These are phyloP conservation scores for Epizoanthus scotinus DNA, from an alignment of 92 coral and sea anemone species.

Conservation along the genomic window DNA sequence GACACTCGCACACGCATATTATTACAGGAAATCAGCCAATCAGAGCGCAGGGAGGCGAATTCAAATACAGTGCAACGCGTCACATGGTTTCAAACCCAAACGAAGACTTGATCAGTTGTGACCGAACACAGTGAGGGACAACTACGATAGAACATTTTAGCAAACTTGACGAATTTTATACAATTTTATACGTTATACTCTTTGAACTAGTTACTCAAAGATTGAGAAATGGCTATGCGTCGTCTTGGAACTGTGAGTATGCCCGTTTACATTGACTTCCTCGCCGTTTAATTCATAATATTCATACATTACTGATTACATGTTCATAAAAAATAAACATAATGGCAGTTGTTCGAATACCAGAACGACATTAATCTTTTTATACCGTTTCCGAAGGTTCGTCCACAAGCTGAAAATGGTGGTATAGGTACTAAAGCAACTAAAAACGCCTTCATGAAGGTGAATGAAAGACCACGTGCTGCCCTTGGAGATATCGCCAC, in stretches of 20 bases:
- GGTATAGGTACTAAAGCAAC: conserved; percentile 52
- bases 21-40: conserved; percentile 66
- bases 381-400: conserved; percentile 51
- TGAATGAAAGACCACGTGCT: conserved; percentile 72
- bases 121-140: not conserved
- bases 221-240: conserved; percentile 75
- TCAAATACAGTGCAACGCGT: conserved; percentile 79
- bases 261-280: not conserved
- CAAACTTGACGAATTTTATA: conserved; percentile 11
- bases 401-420: conserved; percentile 68
- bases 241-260: conserved; percentile 86
- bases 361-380: not conserved
- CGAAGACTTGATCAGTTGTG: conserved; percentile 50
- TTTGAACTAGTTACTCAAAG: not conserved
- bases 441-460: conserved; percentile 50
- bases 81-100: conserved; percentile 56
- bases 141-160: not conserved
- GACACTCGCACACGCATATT: conserved; percentile 16
- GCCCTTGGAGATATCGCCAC: conserved; percentile 90
- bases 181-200: not conserved
- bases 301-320: too few relatives aligned
- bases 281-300: not conserved
- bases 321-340: too few relatives aligned
- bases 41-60: conserved; percentile 83
- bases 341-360: conserved; percentile 9